Conservation (phyloP, 2,797 vertebrate species). For the Phoxinus dragarum region DNA sequence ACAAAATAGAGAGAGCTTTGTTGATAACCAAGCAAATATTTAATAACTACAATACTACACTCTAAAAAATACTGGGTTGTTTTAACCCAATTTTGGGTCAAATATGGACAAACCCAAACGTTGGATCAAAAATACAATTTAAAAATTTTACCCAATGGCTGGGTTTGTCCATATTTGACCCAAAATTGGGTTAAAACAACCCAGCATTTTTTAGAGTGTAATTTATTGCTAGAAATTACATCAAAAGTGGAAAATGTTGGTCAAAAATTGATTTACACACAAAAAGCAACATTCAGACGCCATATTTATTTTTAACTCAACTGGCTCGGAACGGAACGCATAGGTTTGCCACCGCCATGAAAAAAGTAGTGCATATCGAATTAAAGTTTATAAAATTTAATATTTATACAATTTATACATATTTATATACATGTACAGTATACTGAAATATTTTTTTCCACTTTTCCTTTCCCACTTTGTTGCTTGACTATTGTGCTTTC, state of each 20-base stretch:
- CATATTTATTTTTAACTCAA: neutral
- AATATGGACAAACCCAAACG: no score
- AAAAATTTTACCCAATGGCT: no score
- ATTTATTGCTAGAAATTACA: neutral
- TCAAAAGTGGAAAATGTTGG: neutral
- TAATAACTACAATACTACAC: neutral
- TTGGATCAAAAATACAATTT: no score
- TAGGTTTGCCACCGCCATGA: neutral
- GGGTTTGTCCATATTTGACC: no score
- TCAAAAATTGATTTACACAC: neutral
- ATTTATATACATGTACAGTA: neutral
- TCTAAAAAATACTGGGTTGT: no score
- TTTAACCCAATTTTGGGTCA: no score
- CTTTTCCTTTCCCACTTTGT: neutral
- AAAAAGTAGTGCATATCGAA: neutral
- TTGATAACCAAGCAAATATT: neutral
- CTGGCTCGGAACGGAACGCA: neutral
- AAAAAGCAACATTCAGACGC: no score
- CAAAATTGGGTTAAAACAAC: no score
- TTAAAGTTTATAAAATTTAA: neutral
- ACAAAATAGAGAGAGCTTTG: neutral
- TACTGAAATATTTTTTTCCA: neutral
- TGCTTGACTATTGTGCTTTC: neutral
- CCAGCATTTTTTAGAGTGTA: no score
- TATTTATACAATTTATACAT: neutral